Conservation (phyloP, 2,888 invertebrate genomes). For the Norana najaformis region DNA sequence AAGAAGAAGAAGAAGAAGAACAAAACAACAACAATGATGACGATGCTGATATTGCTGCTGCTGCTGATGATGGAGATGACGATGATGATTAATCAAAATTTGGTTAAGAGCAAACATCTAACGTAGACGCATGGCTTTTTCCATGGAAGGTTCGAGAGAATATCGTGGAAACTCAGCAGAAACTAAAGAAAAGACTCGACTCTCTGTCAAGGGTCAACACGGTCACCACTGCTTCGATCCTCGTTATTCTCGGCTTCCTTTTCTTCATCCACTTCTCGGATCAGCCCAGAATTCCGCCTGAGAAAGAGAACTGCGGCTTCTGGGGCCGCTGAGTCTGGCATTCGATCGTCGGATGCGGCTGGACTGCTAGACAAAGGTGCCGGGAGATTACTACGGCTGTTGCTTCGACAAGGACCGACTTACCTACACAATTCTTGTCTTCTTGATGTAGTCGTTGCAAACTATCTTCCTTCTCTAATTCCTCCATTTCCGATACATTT, state of each 20-base stretch:
- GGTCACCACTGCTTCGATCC: not conserved
- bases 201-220: not conserved
- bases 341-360: not conserved
- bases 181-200: not conserved
- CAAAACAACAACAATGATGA: not conserved
- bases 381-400: no score
- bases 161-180: not conserved
- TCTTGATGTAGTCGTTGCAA: no score
- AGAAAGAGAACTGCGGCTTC: not conserved
- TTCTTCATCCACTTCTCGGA: not conserved
- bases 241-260: not conserved
- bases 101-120: not conserved
- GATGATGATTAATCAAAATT: constrained; percentile 21
- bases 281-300: not conserved
- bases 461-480: not conserved
- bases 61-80: not conserved
- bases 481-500: not conserved
- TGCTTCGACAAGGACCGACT: no score
- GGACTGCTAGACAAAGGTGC: not conserved
- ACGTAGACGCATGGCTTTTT: not conserved
- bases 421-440: no score
- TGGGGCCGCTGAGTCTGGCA: not conserved
- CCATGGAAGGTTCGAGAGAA: not conserved
- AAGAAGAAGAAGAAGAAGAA: not conserved
- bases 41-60: not conserved